Conservation (phyloP, 2,797 vertebrate genomes). For the Siniperca undulata region DNA sequence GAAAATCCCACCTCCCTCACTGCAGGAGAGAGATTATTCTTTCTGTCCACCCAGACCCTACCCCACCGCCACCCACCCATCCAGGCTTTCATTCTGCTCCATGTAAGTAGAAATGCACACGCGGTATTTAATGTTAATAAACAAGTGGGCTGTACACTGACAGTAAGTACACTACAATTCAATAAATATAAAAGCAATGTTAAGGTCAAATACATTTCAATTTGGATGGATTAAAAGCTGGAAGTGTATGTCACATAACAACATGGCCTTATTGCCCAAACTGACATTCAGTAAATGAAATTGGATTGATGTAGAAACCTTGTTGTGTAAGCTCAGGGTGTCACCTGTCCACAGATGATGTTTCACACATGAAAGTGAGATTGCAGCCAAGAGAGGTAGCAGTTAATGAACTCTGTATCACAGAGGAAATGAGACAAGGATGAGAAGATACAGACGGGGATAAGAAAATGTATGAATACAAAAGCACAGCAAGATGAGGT, state of each 20-base stretch:
- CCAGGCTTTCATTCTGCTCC: slow-evolving; percentile 40
- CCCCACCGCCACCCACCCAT: slow-evolving; percentile 31
- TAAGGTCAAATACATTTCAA: slow-evolving; percentile 59
- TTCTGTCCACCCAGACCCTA: slow-evolving; percentile 37
- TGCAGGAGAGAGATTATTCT: slow-evolving; percentile 75
- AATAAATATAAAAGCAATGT: slow-evolving; percentile 58
- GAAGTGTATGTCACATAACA: slow-evolving; percentile 32
- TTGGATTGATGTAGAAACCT: slow-evolving; percentile 40
- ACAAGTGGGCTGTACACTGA: slow-evolving; percentile 37
- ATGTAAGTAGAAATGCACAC: slow-evolving; percentile 44
- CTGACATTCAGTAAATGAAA: slow-evolving; percentile 62
- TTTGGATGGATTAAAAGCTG: slow-evolving; percentile 59
- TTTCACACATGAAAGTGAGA: slow-evolving; percentile 24
- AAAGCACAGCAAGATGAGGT: slow-evolving; percentile 62
- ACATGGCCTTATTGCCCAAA: slow-evolving; percentile 24
- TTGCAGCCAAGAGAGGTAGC: slow-evolving; percentile 37
- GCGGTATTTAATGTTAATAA: slow-evolving; percentile 52
- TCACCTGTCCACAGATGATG: slow-evolving; percentile 45
- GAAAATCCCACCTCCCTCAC: slow-evolving; percentile 72
- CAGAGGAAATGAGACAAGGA: slow-evolving; percentile 47
- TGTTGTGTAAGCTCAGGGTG: slow-evolving; percentile 41
- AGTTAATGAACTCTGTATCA: slow-evolving; percentile 59
- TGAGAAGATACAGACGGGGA: slow-evolving; percentile 60
- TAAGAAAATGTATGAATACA: slow-evolving; percentile 72
- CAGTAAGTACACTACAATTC: slow-evolving; percentile 32